Base-by-base conservation (phyloP, 2,888 invertebrate species). In the Papilio demoleus region DNA sequence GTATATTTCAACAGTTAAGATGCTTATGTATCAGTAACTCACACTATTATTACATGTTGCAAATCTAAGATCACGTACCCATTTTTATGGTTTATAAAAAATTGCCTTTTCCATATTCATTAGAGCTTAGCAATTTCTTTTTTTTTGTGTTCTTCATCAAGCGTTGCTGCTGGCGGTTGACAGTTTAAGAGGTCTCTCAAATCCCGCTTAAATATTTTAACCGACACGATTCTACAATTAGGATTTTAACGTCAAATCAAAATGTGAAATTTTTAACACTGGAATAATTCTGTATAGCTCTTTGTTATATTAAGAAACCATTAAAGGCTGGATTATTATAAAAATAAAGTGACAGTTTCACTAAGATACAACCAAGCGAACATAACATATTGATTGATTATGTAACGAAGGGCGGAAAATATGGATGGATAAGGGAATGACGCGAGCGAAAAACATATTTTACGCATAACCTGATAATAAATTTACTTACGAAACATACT, bases 181-280 rank as follows among this genome's bases (percentile, higher is more conserved):
- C 68, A 68, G 64, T 47, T 64, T 68, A 68, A 68, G 59, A 68
- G 68, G 36, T 64, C 63, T 59, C 47, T 36, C n/a, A 64, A 68
- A 64, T 56, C 59, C n/a, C 40, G 59, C 64, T 64, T 64, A 36
- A 68, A 68, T 68, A 64, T 59, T 68, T 68, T 40, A 64, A 50
- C 45, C 31, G 47, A 68, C 47, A 59, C 45, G 45, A 64, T 59
- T 64, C 31, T 40, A 9, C 59, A 60, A 68, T 68, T 59, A 68
- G 47, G 38, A 59, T 59, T 50, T 63, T 27, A 38, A 59, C 47
- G 62, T 42, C 34, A 40, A 22, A 6, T 24, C 11, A 12, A 36
- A 63, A 63, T 24, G 1, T 24, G 9, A n/a, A n/a, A n/a, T n/a
- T n/a, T n/a, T n/a, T n/a, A n/a, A n/a, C n/a, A n/a, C n/a, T n/a